These are phyloP conservation scores for Liolophura sinensis DNA, from an alignment of 1,140 invertebrate genomes.

Conservation along the genomic window DNA sequence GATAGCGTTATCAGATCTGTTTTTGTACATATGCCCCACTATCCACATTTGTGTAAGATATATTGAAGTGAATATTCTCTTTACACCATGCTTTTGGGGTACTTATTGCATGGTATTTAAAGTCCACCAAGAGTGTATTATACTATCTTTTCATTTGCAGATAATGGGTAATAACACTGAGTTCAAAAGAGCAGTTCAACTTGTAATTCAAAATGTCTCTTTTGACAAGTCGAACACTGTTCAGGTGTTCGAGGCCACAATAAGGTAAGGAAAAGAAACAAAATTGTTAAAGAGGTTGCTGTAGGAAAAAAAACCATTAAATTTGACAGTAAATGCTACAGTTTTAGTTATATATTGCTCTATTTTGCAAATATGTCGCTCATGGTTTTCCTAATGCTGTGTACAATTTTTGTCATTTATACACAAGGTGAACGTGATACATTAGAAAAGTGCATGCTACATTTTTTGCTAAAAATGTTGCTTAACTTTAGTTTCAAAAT, in stretches of 20 bases:
- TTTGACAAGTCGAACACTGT: slow-evolving; percentile 71
- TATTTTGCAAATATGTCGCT: no score
- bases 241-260: slow-evolving; percentile 75
- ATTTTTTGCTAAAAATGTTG: background rate
- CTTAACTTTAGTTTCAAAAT: slow-evolving; percentile 1
- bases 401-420: no score
- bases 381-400: no score
- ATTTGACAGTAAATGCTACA: background rate
- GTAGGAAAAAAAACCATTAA: background rate
- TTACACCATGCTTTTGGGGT: slow-evolving; percentile 6
- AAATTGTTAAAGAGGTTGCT: background rate
- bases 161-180: slow-evolving; percentile 64
- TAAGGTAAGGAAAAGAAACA: slow-evolving; percentile 60
- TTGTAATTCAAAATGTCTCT: slow-evolving; percentile 66
- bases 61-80: slow-evolving; percentile 4
- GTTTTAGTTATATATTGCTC: no score
- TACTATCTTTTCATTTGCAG: slow-evolving; percentile 41
- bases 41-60: background rate
- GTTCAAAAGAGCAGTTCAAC: slow-evolving; percentile 67
- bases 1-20: background rate
- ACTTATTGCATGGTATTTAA: background rate
- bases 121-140: no score
- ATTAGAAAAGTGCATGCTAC: background rate
- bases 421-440: background rate
- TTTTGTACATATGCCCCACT: slow-evolving; percentile 9